Percentiles rank a stretch among this genome's conserved stretches.
These are phyloP conservation scores for Lepus townsendii DNA, from an alignment of 2,797 vertebrate species.

Conservation along the genomic window DNA sequence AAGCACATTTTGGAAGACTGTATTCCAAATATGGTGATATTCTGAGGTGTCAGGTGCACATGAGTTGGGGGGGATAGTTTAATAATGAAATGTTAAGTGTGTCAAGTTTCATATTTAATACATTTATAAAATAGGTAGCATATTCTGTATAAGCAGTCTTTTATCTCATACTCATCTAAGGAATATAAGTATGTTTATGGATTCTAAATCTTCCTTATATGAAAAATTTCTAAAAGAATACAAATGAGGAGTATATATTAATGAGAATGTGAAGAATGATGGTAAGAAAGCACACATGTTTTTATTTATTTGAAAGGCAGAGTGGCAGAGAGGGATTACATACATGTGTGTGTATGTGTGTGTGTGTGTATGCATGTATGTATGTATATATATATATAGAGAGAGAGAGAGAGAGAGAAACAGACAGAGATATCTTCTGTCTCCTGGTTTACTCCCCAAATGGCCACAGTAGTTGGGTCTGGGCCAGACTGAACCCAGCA, in stretches of 20 bases:
- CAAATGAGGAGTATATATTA: neutral
- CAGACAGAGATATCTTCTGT: no score
- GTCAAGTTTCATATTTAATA: conserved; percentile 21
- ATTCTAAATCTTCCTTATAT: neutral
- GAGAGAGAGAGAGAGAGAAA: no score
- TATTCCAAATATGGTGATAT: conserved; percentile 1
- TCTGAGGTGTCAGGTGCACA: neutral
- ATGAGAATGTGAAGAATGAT: neutral
- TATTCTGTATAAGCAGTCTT: conserved; percentile 2
- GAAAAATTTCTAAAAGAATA: neutral
- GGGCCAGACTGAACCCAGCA: no score
- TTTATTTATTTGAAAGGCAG: no score
- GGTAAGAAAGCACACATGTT: neutral
- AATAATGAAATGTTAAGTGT: conserved; percentile 12
- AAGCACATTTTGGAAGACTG: neutral
- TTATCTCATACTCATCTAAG: neutral
- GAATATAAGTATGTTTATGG: neutral
- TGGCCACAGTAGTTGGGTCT: no score
- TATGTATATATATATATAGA: no score
- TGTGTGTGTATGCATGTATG: no score
- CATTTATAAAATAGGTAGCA: conserved; percentile 6
- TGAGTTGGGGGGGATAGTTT: conserved; percentile 2
- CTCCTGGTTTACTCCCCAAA: no score
- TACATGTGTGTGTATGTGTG: no score
- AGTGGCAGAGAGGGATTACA: no score